A percentile compares a stretch with the other conserved stretches of the same genome.
phyloP scores from a whole-genome alignment of 2,797 vertebrate species.

The Brotula barbata region DNA sequence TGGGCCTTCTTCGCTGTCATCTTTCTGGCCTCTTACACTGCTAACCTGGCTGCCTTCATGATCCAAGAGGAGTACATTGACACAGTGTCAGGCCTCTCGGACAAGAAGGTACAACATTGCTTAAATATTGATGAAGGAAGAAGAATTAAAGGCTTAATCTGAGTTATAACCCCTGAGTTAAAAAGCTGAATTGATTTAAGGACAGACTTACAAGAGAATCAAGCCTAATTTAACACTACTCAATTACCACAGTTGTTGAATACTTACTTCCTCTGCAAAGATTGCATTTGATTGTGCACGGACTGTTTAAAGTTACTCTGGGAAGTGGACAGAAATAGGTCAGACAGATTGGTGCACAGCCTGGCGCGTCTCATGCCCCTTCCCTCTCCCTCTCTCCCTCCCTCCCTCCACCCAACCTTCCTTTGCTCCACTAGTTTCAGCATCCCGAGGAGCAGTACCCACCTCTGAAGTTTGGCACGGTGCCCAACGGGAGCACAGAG shows the following conservation, averaged over 20 bases:
- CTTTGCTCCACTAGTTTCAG: conserved; percentile 82
- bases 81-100: conserved; percentile 93
- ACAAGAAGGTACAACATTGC: conserved; percentile 85
- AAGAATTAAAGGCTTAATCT: conserved; percentile 62
- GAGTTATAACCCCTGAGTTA: conserved; percentile 59
- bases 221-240: conserved; percentile 57
- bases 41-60: conserved; percentile 96
- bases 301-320: conserved; percentile 61
- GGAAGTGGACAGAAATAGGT: conserved; percentile 74
- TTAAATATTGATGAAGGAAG: conserved; percentile 62
- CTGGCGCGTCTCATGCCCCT: conserved; percentile 64
- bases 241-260: conserved; percentile 56
- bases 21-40: conserved; percentile 96
- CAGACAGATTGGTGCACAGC: conserved; percentile 75
- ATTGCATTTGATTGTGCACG: conserved; percentile 52
- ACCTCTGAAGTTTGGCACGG: conserved; percentile 89
- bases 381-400: neutral
- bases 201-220: conserved; percentile 60
- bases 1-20: conserved; percentile 98
- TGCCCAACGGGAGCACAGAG: conserved; percentile 93
- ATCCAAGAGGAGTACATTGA: conserved; percentile 97
- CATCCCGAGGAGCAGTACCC: conserved; percentile 91
- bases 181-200: conserved; percentile 69
- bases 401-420: conserved; percentile 18
- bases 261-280: conserved; percentile 48